Percentiles rank a stretch among this genome's conserved stretches.
Evolutionary conservation across 2,113 vertebrate species (phyloP).

Genomic region (Myotis brandtii): DNA sequence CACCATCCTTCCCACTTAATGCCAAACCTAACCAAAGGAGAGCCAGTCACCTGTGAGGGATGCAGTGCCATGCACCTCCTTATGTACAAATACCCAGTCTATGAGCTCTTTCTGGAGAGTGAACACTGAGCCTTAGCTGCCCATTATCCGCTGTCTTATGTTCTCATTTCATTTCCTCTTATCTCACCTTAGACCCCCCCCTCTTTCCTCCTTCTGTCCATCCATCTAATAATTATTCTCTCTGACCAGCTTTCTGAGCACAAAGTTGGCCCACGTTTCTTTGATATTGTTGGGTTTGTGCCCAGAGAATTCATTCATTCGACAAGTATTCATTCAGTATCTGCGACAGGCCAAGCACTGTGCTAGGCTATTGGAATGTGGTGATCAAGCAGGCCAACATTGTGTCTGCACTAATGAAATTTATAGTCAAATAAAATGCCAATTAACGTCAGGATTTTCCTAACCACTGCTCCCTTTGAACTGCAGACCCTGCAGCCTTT

Average conservation of each 20-base stretch:
- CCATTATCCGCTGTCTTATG: neutral
- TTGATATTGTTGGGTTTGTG: neutral
- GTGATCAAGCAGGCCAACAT: neutral
- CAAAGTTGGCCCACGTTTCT: constrained; percentile 6
- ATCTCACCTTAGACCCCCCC: neutral
- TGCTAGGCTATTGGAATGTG: neutral
- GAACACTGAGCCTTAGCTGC: neutral
- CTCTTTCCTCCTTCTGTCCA: neutral
- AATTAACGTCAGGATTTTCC: constrained; percentile 44
- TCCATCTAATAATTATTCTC: neutral
- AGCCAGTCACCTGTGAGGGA: neutral
- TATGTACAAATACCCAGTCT: neutral
- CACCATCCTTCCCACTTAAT: neutral
- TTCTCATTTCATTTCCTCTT: constrained; percentile 11
- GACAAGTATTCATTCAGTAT: neutral
- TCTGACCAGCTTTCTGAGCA: constrained; percentile 2
- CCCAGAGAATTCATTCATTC: constrained; percentile 19
- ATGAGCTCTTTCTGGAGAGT: neutral
- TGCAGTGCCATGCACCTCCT: neutral
- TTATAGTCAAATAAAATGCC: constrained; percentile 60
- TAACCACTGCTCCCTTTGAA: constrained; percentile 24
- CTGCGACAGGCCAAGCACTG: neutral
- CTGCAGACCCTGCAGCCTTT: neutral
- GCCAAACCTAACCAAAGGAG: neutral
- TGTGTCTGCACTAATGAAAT: constrained; percentile 22